These are phyloP conservation scores for Onychomys leucogaster DNA, from an alignment of 2,797 vertebrate genomes.

Conservation along the genomic window DNA sequence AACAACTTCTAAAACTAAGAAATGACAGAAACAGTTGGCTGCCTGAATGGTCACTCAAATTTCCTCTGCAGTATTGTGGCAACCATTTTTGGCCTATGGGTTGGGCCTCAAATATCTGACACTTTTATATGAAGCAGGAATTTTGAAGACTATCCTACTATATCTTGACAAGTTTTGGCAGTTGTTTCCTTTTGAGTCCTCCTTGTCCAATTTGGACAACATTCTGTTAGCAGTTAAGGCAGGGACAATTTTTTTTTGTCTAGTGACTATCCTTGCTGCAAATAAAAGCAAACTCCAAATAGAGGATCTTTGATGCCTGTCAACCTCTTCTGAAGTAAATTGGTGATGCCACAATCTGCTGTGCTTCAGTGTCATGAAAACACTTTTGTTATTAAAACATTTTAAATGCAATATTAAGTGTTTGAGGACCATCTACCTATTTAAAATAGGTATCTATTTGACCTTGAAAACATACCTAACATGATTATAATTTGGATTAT, in stretches of 20 bases:
- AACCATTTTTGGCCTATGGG: neutral
- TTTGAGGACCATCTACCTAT: neutral
- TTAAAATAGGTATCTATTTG: neutral
- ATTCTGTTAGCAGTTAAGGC: neutral
- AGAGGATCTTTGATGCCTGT: neutral
- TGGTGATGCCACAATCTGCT: no score
- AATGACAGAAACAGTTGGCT: neutral
- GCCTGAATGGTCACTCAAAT: no score
- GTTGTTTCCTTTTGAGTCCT: neutral
- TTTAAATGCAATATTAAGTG: neutral
- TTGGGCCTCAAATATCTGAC: neutral
- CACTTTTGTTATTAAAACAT: neutral
- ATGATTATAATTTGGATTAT: neutral
- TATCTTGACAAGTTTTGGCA: neutral
- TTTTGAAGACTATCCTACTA: neutral
- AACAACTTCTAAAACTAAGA: neutral
- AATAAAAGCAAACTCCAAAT: neutral
- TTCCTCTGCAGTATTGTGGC: neutral
- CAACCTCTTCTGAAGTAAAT: no score
- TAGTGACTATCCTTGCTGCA: neutral
- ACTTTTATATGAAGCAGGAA: neutral
- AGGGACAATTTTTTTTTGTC: neutral
- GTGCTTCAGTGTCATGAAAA: neutral
- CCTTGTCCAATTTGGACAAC: neutral
- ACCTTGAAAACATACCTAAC: neutral